Evolutionary conservation across 2,113 vertebrate genomes (phyloP).

Genomic region (Scartelaos histophorus): DNA sequence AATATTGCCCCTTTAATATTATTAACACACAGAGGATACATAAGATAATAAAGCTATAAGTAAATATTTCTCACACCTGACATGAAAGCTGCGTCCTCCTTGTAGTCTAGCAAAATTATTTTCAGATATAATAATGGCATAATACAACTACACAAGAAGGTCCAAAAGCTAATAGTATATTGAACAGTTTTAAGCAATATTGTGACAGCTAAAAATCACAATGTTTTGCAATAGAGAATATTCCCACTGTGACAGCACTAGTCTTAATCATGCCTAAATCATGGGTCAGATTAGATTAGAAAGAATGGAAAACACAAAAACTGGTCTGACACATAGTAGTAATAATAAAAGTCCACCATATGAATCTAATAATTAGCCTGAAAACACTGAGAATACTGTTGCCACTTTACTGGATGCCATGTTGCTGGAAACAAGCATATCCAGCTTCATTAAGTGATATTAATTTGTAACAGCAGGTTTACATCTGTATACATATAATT

Average conservation of each 20-base stretch:
- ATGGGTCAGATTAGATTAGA: neutral
- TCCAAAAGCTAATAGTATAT: neutral
- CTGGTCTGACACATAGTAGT: neutral
- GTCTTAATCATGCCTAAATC: neutral
- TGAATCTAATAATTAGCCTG: neutral
- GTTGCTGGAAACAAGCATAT: neutral
- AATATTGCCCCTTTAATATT: too few species aligned
- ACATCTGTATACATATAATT: too few species aligned
- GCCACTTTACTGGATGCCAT: neutral
- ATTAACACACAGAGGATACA: too few species aligned
- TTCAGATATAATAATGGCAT: neutral
- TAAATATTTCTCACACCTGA: too few species aligned
- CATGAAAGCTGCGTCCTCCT: neutral
- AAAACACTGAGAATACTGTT: neutral
- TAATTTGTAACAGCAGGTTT: too few species aligned
- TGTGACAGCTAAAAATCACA: neutral
- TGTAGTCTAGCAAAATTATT: neutral
- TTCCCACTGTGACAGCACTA: neutral
- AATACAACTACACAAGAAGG: neutral
- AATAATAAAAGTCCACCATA: neutral
- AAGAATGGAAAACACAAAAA: neutral
- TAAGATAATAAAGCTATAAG: too few species aligned
- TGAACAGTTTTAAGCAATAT: neutral
- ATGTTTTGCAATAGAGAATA: neutral
- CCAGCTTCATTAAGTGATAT: too few species aligned